Percentiles rank a stretch among this genome's conserved stretches.
These are phyloP conservation scores for Drosophila silvestris DNA, from an alignment of 2,888 invertebrate species.

Conservation along the genomic window DNA sequence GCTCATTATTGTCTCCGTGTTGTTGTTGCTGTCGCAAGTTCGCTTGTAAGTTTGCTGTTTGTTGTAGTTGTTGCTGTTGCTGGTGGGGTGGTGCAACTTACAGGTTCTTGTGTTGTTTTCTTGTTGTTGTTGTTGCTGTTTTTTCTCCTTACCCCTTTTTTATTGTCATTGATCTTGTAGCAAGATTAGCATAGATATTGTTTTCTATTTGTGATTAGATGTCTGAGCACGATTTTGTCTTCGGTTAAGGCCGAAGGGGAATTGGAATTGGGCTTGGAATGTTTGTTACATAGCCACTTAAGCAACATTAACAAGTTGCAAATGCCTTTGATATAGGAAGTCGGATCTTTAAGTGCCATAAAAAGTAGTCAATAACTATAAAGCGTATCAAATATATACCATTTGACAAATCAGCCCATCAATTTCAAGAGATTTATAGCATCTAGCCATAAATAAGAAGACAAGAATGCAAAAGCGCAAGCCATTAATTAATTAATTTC, in stretches of 20 bases:
- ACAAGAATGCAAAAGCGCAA: constrained; percentile 9
- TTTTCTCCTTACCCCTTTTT: constrained; percentile 50
- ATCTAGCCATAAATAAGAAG: neutral
- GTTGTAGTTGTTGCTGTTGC: constrained; percentile 39
- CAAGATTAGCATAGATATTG: constrained; percentile 81
- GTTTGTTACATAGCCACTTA: constrained; percentile 33
- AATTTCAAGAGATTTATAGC: constrained; percentile 31
- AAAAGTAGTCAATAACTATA: constrained; percentile 37
- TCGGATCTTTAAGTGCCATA: constrained; percentile 29
- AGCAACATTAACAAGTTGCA: constrained; percentile 32
- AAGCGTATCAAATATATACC: constrained; percentile 54
- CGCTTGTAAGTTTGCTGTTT: constrained; percentile 43
- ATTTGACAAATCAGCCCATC: constrained; percentile 49
- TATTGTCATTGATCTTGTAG: constrained; percentile 81
- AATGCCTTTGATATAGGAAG: constrained; percentile 9
- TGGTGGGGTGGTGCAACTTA: constrained; percentile 67
- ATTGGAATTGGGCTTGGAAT: constrained; percentile 46
- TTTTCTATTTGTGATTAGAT: constrained; percentile 80
- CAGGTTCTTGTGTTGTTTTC: constrained; percentile 70
- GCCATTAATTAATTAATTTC: constrained; percentile 40
- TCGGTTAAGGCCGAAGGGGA: constrained; percentile 35
- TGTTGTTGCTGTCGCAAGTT: constrained; percentile 63
- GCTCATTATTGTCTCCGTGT: constrained; percentile 66
- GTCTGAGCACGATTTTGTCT: constrained; percentile 73
- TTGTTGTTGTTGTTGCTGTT: constrained; percentile 43